These are phyloP conservation scores for Oryctolagus cuniculus DNA, from an alignment of 2,113 vertebrate species.

Conservation along the genomic window DNA sequence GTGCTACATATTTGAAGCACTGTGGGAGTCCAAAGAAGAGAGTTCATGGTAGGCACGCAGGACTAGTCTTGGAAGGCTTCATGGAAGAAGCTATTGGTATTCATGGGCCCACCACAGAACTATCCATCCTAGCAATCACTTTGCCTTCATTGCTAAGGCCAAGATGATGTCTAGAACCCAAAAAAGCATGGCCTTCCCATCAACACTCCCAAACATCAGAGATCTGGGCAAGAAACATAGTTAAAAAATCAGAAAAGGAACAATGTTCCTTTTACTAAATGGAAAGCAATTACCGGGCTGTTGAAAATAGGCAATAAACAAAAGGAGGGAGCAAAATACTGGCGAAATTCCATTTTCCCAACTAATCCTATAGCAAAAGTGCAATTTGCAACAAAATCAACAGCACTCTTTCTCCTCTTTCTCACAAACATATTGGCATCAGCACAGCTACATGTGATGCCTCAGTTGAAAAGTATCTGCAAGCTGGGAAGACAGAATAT, in stretches of 20 bases:
- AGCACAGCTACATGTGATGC: background rate
- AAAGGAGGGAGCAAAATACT: slow-evolving; percentile 63
- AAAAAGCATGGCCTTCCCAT: slow-evolving; percentile 43
- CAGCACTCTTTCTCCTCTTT: background rate
- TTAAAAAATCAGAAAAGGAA: slow-evolving; percentile 71
- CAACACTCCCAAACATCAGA: slow-evolving; percentile 35
- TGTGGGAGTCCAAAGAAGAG: background rate
- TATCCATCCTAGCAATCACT: background rate
- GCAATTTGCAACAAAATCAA: slow-evolving; percentile 74
- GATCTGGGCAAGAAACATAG: slow-evolving; percentile 70
- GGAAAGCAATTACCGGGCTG: slow-evolving; percentile 77
- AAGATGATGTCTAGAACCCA: slow-evolving; percentile 52
- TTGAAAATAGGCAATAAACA: slow-evolving; percentile 80
- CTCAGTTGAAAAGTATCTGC: slow-evolving; percentile 14
- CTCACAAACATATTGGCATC: slow-evolving; percentile 46
- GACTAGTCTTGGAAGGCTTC: slow-evolving; percentile 38
- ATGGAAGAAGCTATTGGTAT: slow-evolving; percentile 9
- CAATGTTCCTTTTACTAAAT: slow-evolving; percentile 78
- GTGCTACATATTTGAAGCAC: background rate
- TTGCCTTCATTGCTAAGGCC: slow-evolving; percentile 52
- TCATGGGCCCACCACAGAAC: slow-evolving; percentile 23
- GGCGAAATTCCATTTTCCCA: slow-evolving; percentile 70
- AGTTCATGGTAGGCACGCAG: background rate
- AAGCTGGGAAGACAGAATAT: slow-evolving; percentile 14
- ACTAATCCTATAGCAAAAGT: slow-evolving; percentile 71